Conservation (phyloP, 2,797 vertebrate genomes). For the Paramormyrops hopkinsi region DNA sequence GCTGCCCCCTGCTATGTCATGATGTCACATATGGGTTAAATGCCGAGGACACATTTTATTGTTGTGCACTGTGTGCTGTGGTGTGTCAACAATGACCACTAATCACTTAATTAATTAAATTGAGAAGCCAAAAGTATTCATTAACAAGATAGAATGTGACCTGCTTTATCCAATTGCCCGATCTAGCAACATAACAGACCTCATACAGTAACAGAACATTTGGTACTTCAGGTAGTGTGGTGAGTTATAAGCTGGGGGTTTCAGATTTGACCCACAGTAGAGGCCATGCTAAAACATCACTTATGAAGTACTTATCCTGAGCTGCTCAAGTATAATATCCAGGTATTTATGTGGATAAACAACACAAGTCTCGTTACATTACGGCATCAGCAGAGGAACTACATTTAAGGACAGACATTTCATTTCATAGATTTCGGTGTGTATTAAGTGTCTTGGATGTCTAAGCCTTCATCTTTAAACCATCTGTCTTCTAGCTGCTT, state of each 20-base stretch:
- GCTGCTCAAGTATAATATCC: background rate
- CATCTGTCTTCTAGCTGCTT: background rate
- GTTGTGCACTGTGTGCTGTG: background rate
- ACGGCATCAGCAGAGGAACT: background rate
- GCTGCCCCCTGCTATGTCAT: background rate
- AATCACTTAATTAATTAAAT: background rate
- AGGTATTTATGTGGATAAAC: background rate
- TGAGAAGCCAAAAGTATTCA: background rate
- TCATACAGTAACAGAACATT: background rate
- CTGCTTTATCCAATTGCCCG: background rate
- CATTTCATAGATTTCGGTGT: background rate
- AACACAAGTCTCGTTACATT: background rate
- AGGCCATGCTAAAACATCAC: background rate
- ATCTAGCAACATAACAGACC: background rate
- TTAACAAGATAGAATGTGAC: background rate
- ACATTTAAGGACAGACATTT: background rate
- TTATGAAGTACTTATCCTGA: background rate
- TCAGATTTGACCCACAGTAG: background rate
- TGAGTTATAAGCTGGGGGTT: background rate
- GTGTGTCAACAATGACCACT: background rate
- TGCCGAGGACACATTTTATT: background rate
- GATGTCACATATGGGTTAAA: background rate
- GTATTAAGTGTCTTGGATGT: background rate
- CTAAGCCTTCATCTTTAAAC: background rate
- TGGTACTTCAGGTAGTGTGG: background rate